Base-by-base conservation (phyloP, 2,888 invertebrate species). In the Coelogynopora nodosa region DNA sequence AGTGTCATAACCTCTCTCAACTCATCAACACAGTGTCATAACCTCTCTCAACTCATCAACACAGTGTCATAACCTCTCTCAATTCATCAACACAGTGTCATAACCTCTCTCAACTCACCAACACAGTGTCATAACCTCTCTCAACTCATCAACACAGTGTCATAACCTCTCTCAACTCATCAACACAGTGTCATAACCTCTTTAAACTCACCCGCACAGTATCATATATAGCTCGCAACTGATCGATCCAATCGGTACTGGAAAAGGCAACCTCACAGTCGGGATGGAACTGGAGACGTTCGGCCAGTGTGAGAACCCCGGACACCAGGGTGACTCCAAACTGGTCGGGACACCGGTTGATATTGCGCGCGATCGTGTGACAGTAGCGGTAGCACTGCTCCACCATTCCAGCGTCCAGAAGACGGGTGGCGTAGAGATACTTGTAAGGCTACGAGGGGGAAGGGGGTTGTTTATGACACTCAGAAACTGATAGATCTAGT, bases 381-480 rank as follows among this genome's bases (percentile, higher is more conserved):
- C 67, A 84, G n/a, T 85, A 85, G 13, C 67, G 67, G 82, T 80
- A 85, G 10, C 74, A 95, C 91, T 95, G 95, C 91, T 95, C 94
- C 89, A 94, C 93, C 89, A 94, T 93, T 0, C 97, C 97, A 90
- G 94, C 93, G 90, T 96, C 95, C 1, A 94, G 93, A 90, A 97
- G 94, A 88, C 95, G 94, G 13, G 94, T 93, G 82, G 96, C 95
- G 92, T 96, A 93, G 88, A 97, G 91, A 91, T 95, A 94, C 93
- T 97, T 97, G 93, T 95, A 97, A 86, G 94, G 93, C 94, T 96
- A 90, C 49, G 18, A 49, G 49, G n/a, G n/a, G n/a, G n/a, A n/a
- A n/a, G n/a, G n/a, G n/a, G n/a, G n/a, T n/a, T n/a, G n/a, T n/a
- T n/a, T n/a, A n/a, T n/a, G n/a, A n/a, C n/a, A n/a, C n/a, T n/a